A percentile compares a stretch with the other conserved stretches of the same genome.
These are phyloP conservation scores for Nematolebias whitei DNA, from an alignment of 2,113 vertebrate species.

Conservation along the genomic window DNA sequence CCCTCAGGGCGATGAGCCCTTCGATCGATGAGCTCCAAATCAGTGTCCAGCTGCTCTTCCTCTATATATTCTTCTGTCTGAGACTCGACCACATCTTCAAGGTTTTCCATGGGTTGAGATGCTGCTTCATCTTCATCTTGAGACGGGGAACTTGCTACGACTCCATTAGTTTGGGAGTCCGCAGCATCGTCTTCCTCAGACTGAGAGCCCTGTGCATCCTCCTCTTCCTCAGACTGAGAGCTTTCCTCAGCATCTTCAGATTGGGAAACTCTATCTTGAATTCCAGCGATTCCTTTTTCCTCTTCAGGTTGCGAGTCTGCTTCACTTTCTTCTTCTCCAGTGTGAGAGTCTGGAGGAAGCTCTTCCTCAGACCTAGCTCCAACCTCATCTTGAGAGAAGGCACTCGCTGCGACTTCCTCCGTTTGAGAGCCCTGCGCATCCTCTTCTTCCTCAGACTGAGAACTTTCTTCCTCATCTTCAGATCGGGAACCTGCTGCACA, in stretches of 20 bases:
- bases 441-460: neutral
- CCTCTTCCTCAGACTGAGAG: constrained; percentile 17
- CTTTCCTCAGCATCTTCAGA: neutral
- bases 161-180: too few relatives aligned
- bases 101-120: too few relatives aligned
- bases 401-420: neutral
- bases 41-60: neutral
- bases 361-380: constrained; percentile 4
- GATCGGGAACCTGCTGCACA: neutral
- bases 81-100: too few relatives aligned
- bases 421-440: neutral
- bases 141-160: too few relatives aligned
- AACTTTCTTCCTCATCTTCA: neutral
- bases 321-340: constrained; percentile 12
- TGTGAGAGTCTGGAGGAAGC: neutral
- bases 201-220: constrained; percentile 6
- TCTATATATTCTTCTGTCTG: neutral
- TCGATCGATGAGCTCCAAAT: constrained; percentile 35
- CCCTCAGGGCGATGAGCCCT: constrained; percentile 54
- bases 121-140: too few relatives aligned
- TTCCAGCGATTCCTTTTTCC: too few relatives aligned
- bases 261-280: neutral
- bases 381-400: neutral
- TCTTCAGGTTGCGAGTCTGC: constrained; percentile 3
- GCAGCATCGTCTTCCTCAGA: neutral